Conservation (phyloP, 2,888 invertebrate genomes). For the Ptilodon capucinus region DNA sequence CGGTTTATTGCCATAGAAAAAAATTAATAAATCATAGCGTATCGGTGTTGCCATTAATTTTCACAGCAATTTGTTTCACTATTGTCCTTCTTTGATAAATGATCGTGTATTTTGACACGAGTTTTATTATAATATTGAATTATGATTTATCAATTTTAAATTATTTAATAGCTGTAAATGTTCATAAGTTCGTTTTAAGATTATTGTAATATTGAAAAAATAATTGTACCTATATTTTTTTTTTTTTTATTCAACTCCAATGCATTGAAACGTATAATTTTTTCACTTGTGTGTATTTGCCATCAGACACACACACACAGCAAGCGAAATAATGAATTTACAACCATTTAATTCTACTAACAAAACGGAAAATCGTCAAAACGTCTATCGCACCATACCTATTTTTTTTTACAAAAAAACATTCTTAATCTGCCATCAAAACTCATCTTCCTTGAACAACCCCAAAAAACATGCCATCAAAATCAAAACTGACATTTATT, state of each 20-base stretch:
- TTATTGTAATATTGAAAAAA: too few relatives aligned
- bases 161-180: neutral
- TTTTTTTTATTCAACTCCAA: too few relatives aligned
- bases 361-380: too few relatives aligned
- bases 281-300: too few relatives aligned
- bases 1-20: slow-evolving; percentile 27
- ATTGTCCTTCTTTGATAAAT: slow-evolving; percentile 49
- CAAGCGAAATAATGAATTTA: too few relatives aligned
- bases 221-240: too few relatives aligned
- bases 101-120: slow-evolving; percentile 27
- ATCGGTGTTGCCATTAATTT: slow-evolving; percentile 34
- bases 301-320: too few relatives aligned
- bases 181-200: too few relatives aligned
- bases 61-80: slow-evolving; percentile 55
- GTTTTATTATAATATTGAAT: neutral
- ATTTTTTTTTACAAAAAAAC: neutral
- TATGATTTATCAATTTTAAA: neutral
- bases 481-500: slow-evolving; percentile 35
- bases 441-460: slow-evolving; percentile 1
- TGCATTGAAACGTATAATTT: too few relatives aligned
- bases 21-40: slow-evolving; percentile 32
- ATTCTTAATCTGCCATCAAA: neutral
- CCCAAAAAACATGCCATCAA: slow-evolving; percentile 13
- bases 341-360: too few relatives aligned
- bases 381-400: too few relatives aligned